Base-by-base conservation (phyloP, 2,888 invertebrate genomes). In the Drosophila leonis region DNA sequence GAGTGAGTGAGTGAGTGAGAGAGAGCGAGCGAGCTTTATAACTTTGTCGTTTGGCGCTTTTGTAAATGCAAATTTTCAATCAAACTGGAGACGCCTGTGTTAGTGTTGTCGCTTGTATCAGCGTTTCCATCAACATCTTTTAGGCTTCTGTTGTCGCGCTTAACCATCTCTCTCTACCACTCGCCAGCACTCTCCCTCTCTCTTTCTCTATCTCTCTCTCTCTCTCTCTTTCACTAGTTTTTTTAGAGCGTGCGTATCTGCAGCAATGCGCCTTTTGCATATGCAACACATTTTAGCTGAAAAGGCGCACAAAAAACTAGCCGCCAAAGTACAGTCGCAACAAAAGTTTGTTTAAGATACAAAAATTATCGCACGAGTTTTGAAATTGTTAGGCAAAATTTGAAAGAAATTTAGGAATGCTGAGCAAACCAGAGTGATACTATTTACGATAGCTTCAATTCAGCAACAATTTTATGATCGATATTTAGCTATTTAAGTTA, bases 11-110 rank as follows among this genome's bases (percentile, higher is more conserved):
- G 12, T 12, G 18, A 1, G 12, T 3, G 42, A 12, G 15, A 12
- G 13, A 35, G 27, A 18, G 46, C 15, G 39, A 24, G 15, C 1
- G 9, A 12, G 48, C 12, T 12, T 48, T 31, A 68, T 68, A 72
- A 75, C 29, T 72, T 78, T 80, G 71, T 62, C 65, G 60, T 12
- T 49, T 65, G 60, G 60, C 69, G 69, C 80, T 61, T 79, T 80
- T 74, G 71, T 72, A 86, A 80, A 86, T 88, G 75, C 78, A 86
- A 85, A 86, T 83, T 84, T 87, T 83, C 84, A 83, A 83, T 84
- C 86, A 86, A 85, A 78, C 78, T 64, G 72, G 60, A 71, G 65
- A 67, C 65, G 75, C 54, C 55, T 61, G 35, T 65, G 82, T 79
- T 75, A 76, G 35, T 65, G 82, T 79, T 75, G 80, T 69, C 83